Percentiles rank a stretch among this genome's conserved stretches.
Evolutionary conservation across 2,797 vertebrate species (phyloP).

Genomic region (Trematomus bernacchii): DNA sequence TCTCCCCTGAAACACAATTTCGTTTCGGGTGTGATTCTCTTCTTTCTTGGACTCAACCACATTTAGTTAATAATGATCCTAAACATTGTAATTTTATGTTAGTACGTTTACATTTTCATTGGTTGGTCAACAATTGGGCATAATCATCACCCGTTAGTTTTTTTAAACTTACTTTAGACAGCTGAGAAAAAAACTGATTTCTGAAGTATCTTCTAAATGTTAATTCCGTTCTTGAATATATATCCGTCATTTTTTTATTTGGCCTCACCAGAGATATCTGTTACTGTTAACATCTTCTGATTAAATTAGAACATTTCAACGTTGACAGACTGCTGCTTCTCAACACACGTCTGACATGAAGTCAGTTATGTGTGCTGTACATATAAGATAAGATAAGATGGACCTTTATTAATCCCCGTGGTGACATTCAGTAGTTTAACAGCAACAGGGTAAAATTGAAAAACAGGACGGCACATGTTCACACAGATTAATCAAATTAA

Average conservation of each 20-base stretch:
- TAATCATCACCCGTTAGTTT: not conserved
- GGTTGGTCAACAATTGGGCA: not conserved
- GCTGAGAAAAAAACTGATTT: not conserved
- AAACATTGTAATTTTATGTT: not conserved
- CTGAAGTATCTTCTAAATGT: not conserved
- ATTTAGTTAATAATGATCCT: constrained; percentile 9
- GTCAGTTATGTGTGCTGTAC: not conserved
- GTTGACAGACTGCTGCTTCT: constrained; percentile 10
- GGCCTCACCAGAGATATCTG: not conserved
- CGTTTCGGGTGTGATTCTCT: not conserved
- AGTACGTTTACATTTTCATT: not conserved
- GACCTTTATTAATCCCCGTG: too few species aligned
- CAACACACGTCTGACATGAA: constrained; percentile 4
- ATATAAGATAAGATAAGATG: not conserved
- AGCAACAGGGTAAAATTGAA: too few species aligned
- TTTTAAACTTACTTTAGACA: not conserved
- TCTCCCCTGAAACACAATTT: constrained; percentile 15
- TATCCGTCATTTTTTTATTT: not conserved
- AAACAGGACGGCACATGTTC: too few species aligned
- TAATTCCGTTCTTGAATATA: not conserved
- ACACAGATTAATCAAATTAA: too few species aligned
- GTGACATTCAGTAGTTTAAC: too few species aligned
- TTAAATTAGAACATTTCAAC: constrained; percentile 11
- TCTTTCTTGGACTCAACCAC: not conserved
- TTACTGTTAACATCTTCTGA: constrained; percentile 3